Conservation (phyloP, 2,888 invertebrate species). For the Volucella inflata region DNA sequence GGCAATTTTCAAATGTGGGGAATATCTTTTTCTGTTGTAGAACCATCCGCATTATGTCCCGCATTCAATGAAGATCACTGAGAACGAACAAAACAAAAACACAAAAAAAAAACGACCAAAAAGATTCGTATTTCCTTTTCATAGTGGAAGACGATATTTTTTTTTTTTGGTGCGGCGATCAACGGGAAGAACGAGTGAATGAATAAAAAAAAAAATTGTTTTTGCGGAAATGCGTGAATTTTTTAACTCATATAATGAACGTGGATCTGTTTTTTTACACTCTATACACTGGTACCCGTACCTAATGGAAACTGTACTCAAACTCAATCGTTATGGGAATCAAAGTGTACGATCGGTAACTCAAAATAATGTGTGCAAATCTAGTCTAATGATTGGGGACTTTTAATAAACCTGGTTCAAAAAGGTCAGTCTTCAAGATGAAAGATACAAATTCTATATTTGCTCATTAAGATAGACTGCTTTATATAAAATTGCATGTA, state of each 20-base stretch:
- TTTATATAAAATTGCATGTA: too few relatives aligned
- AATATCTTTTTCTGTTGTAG: constrained; percentile 57
- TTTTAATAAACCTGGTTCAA: too few relatives aligned
- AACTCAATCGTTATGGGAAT: constrained; percentile 55
- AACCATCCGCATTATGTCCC: constrained; percentile 63
- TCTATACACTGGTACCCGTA: too few relatives aligned
- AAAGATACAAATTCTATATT: background rate
- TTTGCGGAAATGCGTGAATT: constrained; percentile 75
- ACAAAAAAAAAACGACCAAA: constrained; percentile 17
- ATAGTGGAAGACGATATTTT: constrained; percentile 60
- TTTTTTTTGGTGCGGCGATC: constrained; percentile 63
- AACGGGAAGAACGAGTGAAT: constrained; percentile 58
- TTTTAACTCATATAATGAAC: constrained; percentile 33
- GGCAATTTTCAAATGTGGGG: constrained; percentile 53
- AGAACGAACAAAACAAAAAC: constrained; percentile 33
- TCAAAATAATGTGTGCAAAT: constrained; percentile 47
- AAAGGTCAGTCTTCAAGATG: background rate
- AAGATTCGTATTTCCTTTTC: constrained; percentile 73
- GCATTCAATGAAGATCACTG: constrained; percentile 63
- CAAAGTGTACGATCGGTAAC: constrained; percentile 27
- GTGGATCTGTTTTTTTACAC: constrained; percentile 29
- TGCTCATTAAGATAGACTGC: too few relatives aligned
- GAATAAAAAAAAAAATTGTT: constrained; percentile 40
- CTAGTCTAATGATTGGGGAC: background rate
- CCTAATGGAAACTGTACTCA: constrained; percentile 32